Conservation (phyloP, 2,888 invertebrate genomes). For the Pollenia angustigena region DNA sequence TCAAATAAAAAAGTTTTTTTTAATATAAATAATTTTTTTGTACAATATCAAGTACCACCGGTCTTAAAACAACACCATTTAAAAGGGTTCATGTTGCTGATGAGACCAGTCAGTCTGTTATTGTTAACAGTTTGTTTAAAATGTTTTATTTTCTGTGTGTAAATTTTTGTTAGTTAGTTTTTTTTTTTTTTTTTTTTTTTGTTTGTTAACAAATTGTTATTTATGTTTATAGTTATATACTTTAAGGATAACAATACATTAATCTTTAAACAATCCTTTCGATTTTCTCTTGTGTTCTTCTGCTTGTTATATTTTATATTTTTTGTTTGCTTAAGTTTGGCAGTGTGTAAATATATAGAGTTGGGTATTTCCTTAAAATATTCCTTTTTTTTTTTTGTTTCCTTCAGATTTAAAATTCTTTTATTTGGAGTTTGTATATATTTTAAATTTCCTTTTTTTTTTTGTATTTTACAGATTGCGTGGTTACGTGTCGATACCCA, state of each 20-base stretch:
- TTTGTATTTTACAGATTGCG: conserved; percentile 88
- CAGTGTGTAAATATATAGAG: not conserved
- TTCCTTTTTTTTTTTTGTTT: conserved; percentile 1
- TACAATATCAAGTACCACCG: too few relatives aligned
- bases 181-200: conserved; percentile 2
- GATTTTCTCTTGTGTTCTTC: not conserved
- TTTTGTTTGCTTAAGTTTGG: not conserved
- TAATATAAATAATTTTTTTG: too few relatives aligned
- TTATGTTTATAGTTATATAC: conserved; percentile 39
- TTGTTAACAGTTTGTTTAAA: conserved; percentile 16
- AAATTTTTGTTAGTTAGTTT: not conserved
- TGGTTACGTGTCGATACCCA: conserved; percentile 96
- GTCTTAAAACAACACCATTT: not conserved
- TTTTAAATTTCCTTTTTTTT: conserved; percentile 11
- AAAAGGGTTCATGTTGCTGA: conserved; percentile 18
- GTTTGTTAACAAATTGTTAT: conserved; percentile 62
- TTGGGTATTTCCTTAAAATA: conserved; percentile 8
- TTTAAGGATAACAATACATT: conserved; percentile 38
- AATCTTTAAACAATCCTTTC: conserved; percentile 56
- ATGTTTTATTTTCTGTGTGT: not conserved
- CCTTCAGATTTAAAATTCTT: conserved; percentile 31
- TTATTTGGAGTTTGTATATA: conserved; percentile 11
- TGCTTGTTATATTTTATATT: not conserved
- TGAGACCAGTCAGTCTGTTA: not conserved
- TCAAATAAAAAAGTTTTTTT: not conserved